A percentile compares a stretch with the other conserved stretches of the same genome.
Evolutionary conservation across 2,113 vertebrate species (phyloP).

Genomic region (Bucco capensis): DNA sequence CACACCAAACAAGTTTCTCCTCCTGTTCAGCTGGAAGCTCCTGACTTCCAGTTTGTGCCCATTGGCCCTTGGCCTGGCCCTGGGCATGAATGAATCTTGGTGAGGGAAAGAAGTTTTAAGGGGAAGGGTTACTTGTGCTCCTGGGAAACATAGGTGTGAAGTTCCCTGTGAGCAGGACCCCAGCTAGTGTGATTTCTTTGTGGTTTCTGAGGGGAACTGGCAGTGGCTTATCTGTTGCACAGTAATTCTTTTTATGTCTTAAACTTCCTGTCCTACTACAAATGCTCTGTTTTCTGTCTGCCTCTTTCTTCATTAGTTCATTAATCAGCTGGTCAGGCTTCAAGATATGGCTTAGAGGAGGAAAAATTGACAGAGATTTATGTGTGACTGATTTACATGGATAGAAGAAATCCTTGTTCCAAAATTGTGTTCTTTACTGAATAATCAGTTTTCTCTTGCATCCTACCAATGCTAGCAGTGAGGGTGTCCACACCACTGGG

Average conservation of each 20-base stretch:
- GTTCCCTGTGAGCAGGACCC: background rate
- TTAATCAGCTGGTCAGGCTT: background rate
- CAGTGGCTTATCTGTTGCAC: background rate
- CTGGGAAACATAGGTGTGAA: background rate
- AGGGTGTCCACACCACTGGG: background rate
- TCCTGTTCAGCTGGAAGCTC: too few species aligned
- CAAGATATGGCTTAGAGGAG: background rate
- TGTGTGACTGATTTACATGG: background rate
- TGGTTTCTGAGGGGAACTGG: background rate
- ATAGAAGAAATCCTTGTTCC: background rate
- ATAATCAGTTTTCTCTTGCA: background rate
- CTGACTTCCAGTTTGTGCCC: too few species aligned
- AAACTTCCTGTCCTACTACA: background rate
- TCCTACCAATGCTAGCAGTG: background rate
- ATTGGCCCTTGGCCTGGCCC: too few species aligned
- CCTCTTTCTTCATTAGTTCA: background rate
- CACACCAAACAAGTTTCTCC: too few species aligned
- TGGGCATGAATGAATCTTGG: too few species aligned
- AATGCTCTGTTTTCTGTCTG: background rate
- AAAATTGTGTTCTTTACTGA: background rate
- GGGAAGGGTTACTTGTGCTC: fast-evolving
- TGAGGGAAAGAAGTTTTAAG: fast-evolving
- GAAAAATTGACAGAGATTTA: background rate
- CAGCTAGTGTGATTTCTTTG: background rate
- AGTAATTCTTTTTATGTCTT: background rate